phyloP scores from a whole-genome alignment of 2,797 vertebrate species.

The Anabacerthia variegaticeps region DNA sequence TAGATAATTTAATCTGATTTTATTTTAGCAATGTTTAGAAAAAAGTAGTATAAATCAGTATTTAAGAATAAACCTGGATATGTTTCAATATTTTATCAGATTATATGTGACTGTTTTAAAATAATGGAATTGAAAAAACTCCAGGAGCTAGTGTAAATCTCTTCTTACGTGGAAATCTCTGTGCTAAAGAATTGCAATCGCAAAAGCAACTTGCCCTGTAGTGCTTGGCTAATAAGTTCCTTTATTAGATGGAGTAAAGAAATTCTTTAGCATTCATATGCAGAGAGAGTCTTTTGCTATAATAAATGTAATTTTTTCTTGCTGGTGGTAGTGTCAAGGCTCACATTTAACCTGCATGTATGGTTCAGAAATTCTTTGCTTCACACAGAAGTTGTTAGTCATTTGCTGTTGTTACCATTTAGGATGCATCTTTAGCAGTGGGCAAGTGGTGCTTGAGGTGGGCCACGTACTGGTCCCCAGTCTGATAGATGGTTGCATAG shows the following conservation, averaged over 20 bases:
- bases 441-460: not conserved
- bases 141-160: not conserved
- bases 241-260: not conserved
- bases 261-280: fast-evolving
- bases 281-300: not conserved
- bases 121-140: not conserved
- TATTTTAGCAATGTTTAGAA: not conserved
- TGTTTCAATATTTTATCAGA: not conserved
- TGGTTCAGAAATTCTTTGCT: not conserved
- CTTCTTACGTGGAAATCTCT: not conserved
- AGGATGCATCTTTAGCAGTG: not conserved
- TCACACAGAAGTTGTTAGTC: not conserved
- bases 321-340: not conserved
- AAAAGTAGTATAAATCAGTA: not conserved
- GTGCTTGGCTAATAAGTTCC: not conserved
- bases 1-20: not conserved
- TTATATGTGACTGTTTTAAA: not conserved
- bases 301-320: not conserved
- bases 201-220: not conserved
- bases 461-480: not conserved
- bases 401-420: not conserved
- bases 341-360: not conserved
- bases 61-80: not conserved
- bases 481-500: not conserved
- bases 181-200: not conserved